Evolutionary conservation across 2,113 vertebrate species (phyloP), one percentile per base, ranked within the genome.

Genomic region (Felis catus): DNA sequence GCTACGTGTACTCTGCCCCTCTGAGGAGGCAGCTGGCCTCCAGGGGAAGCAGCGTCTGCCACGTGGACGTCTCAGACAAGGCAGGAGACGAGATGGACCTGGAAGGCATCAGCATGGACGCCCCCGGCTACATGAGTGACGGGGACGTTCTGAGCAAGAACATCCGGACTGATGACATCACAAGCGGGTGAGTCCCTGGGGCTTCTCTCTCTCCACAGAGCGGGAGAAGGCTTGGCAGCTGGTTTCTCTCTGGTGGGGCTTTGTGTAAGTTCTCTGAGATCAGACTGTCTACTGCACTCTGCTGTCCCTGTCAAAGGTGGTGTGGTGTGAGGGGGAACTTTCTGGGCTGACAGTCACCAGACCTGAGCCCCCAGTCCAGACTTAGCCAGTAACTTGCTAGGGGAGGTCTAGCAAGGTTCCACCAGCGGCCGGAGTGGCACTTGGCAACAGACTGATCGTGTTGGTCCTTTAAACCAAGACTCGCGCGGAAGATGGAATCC

Each of bases 131-230:
- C 97, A 99, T 99, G 99, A 99, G 99, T 0, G 99, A 99, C 0
- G 99, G 99, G 19, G 99, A 99, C 0, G 99, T 99, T 87, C 98
- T 99, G 96, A 99, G 99, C 98, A 99, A 99, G 99, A 99, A 99
- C 71, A 98, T 99, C 36, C 98, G 99, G n/a, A 95, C 99, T 0
- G 99, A 99, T 14, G 99, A 99, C 53, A 99, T 99, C 97, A 99
- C 99, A 0, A 99, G 99, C 0, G 99, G 99, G 99, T 99, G 83
- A 99, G 99, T 97, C 39, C 87, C 55, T 1, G 18, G 41, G 68
- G 36, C 18, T 33, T 48, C 51, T 8, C 31, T 18, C 11, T 14
- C 4, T 36, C 16, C 48, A 0, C 3, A 10, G 76, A 29, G 63
- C 0, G 0, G 13, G 53, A n/a, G n/a, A 33, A 1, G 41, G 25